A percentile compares a stretch with the other conserved stretches of the same genome.
Conservation (phyloP, 2,113 vertebrate genomes). For the Megalops atlanticus region DNA sequence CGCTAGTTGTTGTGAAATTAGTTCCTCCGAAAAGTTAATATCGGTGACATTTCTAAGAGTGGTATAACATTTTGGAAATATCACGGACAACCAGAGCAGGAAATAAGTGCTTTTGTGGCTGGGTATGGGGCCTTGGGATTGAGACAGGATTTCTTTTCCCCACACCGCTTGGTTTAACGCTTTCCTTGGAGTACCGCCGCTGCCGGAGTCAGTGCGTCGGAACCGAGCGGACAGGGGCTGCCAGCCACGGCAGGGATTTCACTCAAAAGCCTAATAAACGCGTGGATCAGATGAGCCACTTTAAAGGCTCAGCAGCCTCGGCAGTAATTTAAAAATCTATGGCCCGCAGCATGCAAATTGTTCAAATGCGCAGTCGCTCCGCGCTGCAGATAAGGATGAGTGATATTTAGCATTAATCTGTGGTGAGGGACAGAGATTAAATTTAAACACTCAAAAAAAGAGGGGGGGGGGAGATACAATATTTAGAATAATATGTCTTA, state of each 20-base stretch:
- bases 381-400: not conserved
- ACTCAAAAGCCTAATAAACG: not conserved
- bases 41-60: not conserved
- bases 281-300: conserved; percentile 5
- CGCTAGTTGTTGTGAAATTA: not conserved
- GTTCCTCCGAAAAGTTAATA: not conserved
- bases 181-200: not conserved
- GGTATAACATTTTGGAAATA: not conserved
- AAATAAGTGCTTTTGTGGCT: not conserved
- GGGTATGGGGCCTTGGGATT: not conserved
- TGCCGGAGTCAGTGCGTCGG: not conserved
- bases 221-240: not conserved
- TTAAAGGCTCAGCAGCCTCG: not conserved
- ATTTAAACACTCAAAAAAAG: not conserved
- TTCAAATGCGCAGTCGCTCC: not conserved
- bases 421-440: not conserved
- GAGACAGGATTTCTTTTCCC: not conserved
- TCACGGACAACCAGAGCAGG: not conserved
- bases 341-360: not conserved
- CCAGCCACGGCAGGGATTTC: conserved; percentile 5
- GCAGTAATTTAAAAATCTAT: conserved; percentile 6
- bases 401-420: not conserved
- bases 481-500: conserved; percentile 52
- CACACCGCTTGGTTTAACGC: not conserved
- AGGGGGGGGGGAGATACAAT: conserved; percentile 29